Evolutionary conservation across 2,888 invertebrate genomes (phyloP), one percentile per base, ranked within the genome.

Genomic region (Disparrhopalites patrizii): DNA sequence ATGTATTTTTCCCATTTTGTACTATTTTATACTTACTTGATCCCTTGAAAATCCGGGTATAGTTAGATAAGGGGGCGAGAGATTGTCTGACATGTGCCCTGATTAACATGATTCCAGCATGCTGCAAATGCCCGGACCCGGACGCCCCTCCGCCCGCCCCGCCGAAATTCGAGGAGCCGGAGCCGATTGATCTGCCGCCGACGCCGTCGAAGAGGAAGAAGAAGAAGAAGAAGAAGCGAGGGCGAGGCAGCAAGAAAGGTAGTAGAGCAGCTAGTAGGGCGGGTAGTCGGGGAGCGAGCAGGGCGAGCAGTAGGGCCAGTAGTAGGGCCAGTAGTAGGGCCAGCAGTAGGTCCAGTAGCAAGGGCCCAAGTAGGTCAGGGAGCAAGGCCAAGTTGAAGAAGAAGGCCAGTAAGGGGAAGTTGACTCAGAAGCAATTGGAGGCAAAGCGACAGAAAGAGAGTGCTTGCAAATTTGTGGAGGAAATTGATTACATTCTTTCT

Each of bases 211-310:
- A n/a, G 25, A 25, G 43, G 15, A 25, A 28, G 13, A 58, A 30
- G 10, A 43, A 43, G 18, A 43, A 43, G 43, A 58, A 58, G 27
- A 58, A 58, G 23, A 25, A 36, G 10, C 40, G 47, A 23, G 47
- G 47, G 38, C 27, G 38, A 8, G 18, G 10, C 25, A 18, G n/a
- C n/a, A 43, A 43, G n/a, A 18, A 23, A 36, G 20, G 36, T 30
- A 30, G 30, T 3, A 56, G 31, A 13, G 3, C 40, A 4, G 43
- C 20, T 20, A 30, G 55, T 1, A 58, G 58, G 13, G 28, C 18
- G n/a, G 30, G 58, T 28, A 28, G 58, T 25, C 10, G 27, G 18
- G 13, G 33, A 23, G 23, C 33, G 33, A 56, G 56, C 5, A 56
- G 36, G 15, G 3, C 57, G 5, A 58, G 43, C 36, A 15, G 30